These are phyloP conservation scores for Poecilia velifera DNA, from an alignment of 2,797 vertebrate genomes.

Conservation along the genomic window DNA sequence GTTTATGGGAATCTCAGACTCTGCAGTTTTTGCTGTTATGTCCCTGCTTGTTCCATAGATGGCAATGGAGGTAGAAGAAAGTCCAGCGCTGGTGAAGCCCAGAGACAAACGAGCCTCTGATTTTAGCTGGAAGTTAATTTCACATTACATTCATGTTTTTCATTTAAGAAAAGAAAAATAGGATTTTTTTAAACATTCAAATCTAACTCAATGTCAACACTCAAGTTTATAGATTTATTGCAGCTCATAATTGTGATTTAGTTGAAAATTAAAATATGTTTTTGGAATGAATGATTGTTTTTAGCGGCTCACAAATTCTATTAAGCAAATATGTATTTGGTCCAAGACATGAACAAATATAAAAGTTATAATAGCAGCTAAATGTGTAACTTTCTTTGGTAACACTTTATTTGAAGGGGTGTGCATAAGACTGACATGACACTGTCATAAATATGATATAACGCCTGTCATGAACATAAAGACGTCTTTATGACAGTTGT, in stretches of 20 bases:
- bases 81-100: constrained; percentile 19
- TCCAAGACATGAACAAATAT: background rate
- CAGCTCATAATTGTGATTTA: background rate
- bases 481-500: too few species aligned
- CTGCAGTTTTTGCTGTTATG: constrained; percentile 63
- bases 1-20: constrained; percentile 11
- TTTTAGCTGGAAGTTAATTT: background rate
- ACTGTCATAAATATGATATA: too few species aligned
- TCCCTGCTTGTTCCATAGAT: constrained; percentile 78
- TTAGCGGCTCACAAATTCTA: background rate
- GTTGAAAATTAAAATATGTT: background rate
- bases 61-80: constrained; percentile 72
- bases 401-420: too few species aligned
- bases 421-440: too few species aligned
- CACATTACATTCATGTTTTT: background rate
- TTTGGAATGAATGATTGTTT: background rate
- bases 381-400: background rate
- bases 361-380: background rate
- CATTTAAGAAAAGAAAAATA: background rate
- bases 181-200: background rate
- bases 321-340: background rate
- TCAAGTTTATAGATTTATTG: background rate
- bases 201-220: background rate
- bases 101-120: constrained; percentile 7
- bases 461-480: too few species aligned